These are phyloP conservation scores for Flexamia atlantica DNA, from an alignment of 2,888 invertebrate species.

Conservation along the genomic window DNA sequence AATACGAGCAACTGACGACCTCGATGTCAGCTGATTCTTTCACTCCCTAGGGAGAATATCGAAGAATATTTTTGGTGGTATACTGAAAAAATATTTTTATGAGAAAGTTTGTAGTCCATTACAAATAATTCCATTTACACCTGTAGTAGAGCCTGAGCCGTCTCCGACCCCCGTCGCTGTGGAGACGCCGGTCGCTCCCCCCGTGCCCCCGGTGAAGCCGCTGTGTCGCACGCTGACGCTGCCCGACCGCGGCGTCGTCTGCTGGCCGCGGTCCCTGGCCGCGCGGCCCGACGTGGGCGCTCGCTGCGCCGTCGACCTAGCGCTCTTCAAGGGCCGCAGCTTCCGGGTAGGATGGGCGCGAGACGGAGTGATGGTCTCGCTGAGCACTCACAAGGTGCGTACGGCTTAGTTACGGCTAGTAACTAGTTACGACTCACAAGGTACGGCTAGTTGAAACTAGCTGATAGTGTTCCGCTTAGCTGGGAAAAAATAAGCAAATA, in stretches of 20 bases:
- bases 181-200: constrained; percentile 28
- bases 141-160: neutral
- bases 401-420: too few relatives aligned
- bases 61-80: too few relatives aligned
- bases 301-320: constrained; percentile 64
- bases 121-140: too few relatives aligned
- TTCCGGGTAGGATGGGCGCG: constrained; percentile 88
- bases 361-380: constrained; percentile 73
- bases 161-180: neutral
- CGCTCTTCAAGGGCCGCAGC: constrained; percentile 72
- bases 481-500: too few relatives aligned
- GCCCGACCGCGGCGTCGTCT: constrained; percentile 45
- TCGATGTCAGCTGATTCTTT: too few relatives aligned
- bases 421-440: too few relatives aligned
- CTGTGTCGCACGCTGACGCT: neutral
- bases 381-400: constrained; percentile 68
- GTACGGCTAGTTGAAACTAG: too few relatives aligned
- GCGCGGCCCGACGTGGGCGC: constrained; percentile 70
- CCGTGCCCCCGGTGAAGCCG: constrained; percentile 16
- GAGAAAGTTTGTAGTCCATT: too few relatives aligned
- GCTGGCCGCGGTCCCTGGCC: constrained; percentile 13
- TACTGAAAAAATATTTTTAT: too few relatives aligned
- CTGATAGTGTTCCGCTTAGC: too few relatives aligned
- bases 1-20: too few relatives aligned
- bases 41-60: too few relatives aligned